Conservation (phyloP, 1,140 invertebrate species). For the Drosophila malerkotliana region DNA sequence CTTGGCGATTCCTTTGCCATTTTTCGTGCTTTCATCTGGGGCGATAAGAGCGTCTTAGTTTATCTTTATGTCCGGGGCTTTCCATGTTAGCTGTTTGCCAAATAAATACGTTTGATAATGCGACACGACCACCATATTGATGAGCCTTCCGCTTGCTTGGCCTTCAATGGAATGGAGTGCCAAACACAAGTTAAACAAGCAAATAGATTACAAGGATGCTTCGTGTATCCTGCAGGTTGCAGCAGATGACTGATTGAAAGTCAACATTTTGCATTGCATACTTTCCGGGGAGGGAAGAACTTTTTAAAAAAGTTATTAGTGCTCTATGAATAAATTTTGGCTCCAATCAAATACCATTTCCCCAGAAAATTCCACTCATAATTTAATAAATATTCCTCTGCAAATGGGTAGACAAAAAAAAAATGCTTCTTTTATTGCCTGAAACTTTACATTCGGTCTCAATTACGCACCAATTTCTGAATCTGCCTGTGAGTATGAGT, state of each 20-base stretch:
- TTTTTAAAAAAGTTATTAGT: slow-evolving; percentile 2
- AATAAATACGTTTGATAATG: slow-evolving; percentile 77
- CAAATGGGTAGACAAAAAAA: slow-evolving; percentile 11
- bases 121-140: slow-evolving; percentile 67
- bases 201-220: slow-evolving; percentile 41
- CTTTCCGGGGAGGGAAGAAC: neutral
- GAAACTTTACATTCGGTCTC: slow-evolving; percentile 66
- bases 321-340: neutral
- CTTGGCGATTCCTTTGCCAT: slow-evolving; percentile 43
- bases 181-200: slow-evolving; percentile 48
- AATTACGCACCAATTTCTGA: slow-evolving; percentile 77
- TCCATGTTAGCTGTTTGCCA: slow-evolving; percentile 50
- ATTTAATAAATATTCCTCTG: slow-evolving; percentile 40
- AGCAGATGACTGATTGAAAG: neutral
- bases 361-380: slow-evolving; percentile 24
- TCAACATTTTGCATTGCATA: neutral
- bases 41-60: slow-evolving; percentile 69
- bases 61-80: slow-evolving; percentile 55
- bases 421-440: slow-evolving; percentile 8
- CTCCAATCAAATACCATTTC: slow-evolving; percentile 36
- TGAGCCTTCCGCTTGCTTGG: slow-evolving; percentile 35
- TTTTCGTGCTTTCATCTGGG: slow-evolving; percentile 64
- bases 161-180: slow-evolving; percentile 62
- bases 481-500: slow-evolving; percentile 18
- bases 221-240: slow-evolving; percentile 5